Evolutionary conservation across 2,888 invertebrate genomes (phyloP).

Genomic region (Coremacera marginata): DNA sequence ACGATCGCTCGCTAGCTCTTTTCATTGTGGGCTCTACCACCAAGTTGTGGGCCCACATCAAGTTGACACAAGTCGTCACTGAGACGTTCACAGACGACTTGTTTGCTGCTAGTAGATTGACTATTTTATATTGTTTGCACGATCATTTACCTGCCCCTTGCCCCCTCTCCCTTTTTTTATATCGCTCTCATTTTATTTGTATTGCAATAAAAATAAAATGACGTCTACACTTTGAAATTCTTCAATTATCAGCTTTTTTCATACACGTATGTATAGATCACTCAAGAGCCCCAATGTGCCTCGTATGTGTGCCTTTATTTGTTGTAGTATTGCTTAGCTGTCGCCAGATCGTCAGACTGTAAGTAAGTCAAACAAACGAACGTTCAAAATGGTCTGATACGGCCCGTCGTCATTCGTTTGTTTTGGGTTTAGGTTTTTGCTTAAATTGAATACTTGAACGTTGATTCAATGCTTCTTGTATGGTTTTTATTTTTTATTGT

Average conservation of each 20-base stretch:
- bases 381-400: too few species aligned
- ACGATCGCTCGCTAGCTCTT: neutral
- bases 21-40: neutral
- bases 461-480: constrained; percentile 17
- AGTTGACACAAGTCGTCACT: too few species aligned
- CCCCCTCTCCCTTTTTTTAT: too few species aligned
- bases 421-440: neutral
- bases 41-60: too few species aligned
- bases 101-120: neutral
- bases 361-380: too few species aligned
- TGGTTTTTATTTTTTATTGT: neutral
- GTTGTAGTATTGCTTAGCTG: neutral
- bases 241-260: constrained; percentile 28
- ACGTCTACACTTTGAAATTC: constrained; percentile 35
- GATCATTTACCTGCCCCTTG: neutral
- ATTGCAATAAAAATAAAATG: constrained; percentile 5
- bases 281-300: too few species aligned
- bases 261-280: neutral
- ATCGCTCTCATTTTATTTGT: neutral
- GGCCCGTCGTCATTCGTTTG: constrained; percentile 24
- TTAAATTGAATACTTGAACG: constrained; percentile 22
- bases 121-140: neutral
- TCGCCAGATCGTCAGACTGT: constrained; percentile 23
- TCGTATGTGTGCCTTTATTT: neutral
- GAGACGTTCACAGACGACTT: too few species aligned